phyloP scores from a whole-genome alignment of 35 echinoderm and acorn worm species.

The Hemicentrotus pulcherrimus region DNA sequence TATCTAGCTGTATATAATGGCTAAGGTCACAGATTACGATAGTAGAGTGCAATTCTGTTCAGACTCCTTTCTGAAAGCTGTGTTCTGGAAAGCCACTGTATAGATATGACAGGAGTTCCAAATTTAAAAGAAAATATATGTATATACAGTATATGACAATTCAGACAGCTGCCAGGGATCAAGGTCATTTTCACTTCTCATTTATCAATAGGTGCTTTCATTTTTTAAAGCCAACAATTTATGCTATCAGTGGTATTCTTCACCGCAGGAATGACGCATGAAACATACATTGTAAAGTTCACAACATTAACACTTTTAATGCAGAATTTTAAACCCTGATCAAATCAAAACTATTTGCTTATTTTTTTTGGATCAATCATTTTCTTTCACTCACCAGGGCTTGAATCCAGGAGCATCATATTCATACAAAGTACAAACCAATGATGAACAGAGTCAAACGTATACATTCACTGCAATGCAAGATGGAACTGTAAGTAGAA shows the following conservation, averaged over 20 bases:
- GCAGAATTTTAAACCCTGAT: not conserved
- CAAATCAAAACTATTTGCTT: not conserved
- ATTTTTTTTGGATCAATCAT: not conserved
- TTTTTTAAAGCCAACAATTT: too few species aligned
- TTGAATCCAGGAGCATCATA: slow-evolving; percentile 66
- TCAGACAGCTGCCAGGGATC: too few species aligned
- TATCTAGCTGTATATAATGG: not conserved
- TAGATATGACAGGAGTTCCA: too few species aligned
- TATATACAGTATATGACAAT: too few species aligned
- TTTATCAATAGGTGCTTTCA: too few species aligned
- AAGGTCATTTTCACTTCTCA: too few species aligned
- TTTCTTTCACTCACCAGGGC: slow-evolving; percentile 50
- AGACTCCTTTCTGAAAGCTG: not conserved
- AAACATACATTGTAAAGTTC: too few species aligned
- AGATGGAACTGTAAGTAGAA: slow-evolving; percentile 65
- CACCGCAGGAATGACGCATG: too few species aligned
- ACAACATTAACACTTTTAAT: too few species aligned
- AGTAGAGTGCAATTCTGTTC: not conserved
- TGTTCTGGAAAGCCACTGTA: too few species aligned
- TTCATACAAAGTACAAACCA: slow-evolving; percentile 68
- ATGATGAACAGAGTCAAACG: slow-evolving; percentile 49
- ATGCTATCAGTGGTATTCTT: too few species aligned
- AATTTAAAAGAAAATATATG: too few species aligned
- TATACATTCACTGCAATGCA: slow-evolving; percentile 70
- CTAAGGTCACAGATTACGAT: not conserved